Evolutionary conservation across 2,888 invertebrate species (phyloP).

Genomic region (Fissipunctia ypsillon): DNA sequence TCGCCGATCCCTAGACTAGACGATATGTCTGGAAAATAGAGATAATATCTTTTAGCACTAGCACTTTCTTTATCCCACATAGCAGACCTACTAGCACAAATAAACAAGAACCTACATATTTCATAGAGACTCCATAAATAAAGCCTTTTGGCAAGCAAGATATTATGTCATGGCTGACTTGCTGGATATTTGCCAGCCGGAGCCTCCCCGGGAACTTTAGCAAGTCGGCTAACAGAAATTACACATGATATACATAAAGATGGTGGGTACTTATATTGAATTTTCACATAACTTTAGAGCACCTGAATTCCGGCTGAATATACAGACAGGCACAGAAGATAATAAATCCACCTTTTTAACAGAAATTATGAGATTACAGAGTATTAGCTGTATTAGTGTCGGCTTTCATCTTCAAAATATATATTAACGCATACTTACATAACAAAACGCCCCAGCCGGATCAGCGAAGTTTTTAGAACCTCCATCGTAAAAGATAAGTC

Average conservation of each 20-base stretch:
- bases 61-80: conserved; percentile 30
- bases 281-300: conserved; percentile 25
- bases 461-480: conserved; percentile 18
- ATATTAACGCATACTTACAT: conserved; percentile 8
- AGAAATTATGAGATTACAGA: conserved; percentile 26
- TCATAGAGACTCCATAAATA: conserved; percentile 55
- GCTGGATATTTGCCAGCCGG: conserved; percentile 69
- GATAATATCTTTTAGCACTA: conserved; percentile 36
- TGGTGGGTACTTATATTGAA: conserved; percentile 29
- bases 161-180: conserved; percentile 68
- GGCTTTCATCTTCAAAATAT: conserved; percentile 14
- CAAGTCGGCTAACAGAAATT: conserved; percentile 54
- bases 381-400: conserved; percentile 22
- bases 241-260: conserved; percentile 39
- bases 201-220: conserved; percentile 61
- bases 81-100: conserved; percentile 58
- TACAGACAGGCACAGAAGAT: not conserved
- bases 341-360: not conserved
- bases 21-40: conserved; percentile 36
- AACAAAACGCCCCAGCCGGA: not conserved
- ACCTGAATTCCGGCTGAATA: not conserved
- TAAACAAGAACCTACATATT: conserved; percentile 55
- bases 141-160: conserved; percentile 68
- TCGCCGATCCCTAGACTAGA: conserved; percentile 18
- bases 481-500: conserved; percentile 18